Percentiles rank a stretch among this genome's conserved stretches.
Conservation (phyloP, 92 coral and sea anemone species). For the Epizoanthus fatuus region DNA sequence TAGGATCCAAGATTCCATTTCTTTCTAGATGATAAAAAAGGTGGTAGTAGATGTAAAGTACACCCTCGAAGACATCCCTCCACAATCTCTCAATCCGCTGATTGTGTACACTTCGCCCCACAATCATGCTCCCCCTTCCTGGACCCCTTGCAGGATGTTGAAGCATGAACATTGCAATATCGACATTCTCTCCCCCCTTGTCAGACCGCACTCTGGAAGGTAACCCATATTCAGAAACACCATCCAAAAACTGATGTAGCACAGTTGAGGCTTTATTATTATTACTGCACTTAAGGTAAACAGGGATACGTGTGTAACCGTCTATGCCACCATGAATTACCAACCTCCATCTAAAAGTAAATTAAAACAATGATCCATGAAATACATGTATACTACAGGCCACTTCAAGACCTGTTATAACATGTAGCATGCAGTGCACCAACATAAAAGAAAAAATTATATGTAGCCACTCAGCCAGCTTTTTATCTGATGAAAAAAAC, state of each 20-base stretch:
- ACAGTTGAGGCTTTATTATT: slow-evolving; percentile 69
- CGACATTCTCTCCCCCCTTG: slow-evolving; percentile 68
- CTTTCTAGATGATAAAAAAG: slow-evolving; percentile 40
- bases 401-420: too few relatives aligned
- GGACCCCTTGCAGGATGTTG: neutral
- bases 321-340: slow-evolving; percentile 63
- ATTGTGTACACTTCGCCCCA: neutral
- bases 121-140: slow-evolving; percentile 30
- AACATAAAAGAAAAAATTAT: too few relatives aligned
- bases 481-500: too few relatives aligned
- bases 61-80: slow-evolving; percentile 46
- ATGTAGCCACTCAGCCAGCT: too few relatives aligned
- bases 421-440: too few relatives aligned
- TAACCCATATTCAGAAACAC: slow-evolving; percentile 63
- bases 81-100: slow-evolving; percentile 6
- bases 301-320: too few relatives aligned
- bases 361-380: too few relatives aligned
- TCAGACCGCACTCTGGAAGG: slow-evolving; percentile 71
- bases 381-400: too few relatives aligned
- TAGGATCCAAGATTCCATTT: neutral
- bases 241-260: slow-evolving; percentile 35
- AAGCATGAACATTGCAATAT: too few relatives aligned
- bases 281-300: slow-evolving; percentile 19
- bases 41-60: slow-evolving; percentile 34
- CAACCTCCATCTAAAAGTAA: slow-evolving; percentile 55